Evolutionary conservation across 2,888 invertebrate species (phyloP).

Genomic region (Lochmaea capreae): DNA sequence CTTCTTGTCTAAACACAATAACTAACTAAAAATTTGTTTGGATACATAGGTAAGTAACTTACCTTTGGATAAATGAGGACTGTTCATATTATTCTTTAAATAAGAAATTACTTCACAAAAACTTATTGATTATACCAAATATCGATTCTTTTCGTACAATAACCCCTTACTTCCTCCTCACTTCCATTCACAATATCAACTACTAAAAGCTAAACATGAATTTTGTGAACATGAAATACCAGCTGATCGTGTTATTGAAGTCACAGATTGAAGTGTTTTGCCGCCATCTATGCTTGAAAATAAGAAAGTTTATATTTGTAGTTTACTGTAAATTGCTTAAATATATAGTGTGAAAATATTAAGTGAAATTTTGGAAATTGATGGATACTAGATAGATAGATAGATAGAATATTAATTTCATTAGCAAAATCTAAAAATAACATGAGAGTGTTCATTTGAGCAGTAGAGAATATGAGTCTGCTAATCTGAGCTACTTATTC

Average conservation of each 20-base stretch:
- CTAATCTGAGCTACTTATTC: background rate
- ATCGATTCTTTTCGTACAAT: constrained; percentile 43
- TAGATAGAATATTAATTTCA: too few species aligned
- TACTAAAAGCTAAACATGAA: background rate
- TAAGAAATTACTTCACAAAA: constrained; percentile 17
- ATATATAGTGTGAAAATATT: background rate
- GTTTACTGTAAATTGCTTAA: background rate
- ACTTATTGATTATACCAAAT: constrained; percentile 41
- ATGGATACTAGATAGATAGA: too few species aligned
- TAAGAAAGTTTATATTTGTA: background rate
- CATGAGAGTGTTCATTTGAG: background rate
- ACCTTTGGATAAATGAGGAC: constrained; percentile 52
- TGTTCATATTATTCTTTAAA: constrained; percentile 46
- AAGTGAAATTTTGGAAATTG: background rate
- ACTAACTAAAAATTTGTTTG: constrained; percentile 24
- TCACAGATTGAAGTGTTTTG: constrained; percentile 6
- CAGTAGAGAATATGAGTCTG: background rate
- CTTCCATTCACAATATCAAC: constrained; percentile 10
- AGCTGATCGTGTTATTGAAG: constrained; percentile 11
- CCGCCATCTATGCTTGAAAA: constrained; percentile 12
- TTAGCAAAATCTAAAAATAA: background rate
- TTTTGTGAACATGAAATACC: constrained; percentile 20
- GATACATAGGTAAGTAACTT: constrained; percentile 37
- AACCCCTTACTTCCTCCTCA: background rate
- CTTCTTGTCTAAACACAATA: constrained; percentile 9